Percentiles rank a stretch among this genome's conserved stretches.
Conservation (phyloP, 2,113 vertebrate species). For the Garra rufa region DNA sequence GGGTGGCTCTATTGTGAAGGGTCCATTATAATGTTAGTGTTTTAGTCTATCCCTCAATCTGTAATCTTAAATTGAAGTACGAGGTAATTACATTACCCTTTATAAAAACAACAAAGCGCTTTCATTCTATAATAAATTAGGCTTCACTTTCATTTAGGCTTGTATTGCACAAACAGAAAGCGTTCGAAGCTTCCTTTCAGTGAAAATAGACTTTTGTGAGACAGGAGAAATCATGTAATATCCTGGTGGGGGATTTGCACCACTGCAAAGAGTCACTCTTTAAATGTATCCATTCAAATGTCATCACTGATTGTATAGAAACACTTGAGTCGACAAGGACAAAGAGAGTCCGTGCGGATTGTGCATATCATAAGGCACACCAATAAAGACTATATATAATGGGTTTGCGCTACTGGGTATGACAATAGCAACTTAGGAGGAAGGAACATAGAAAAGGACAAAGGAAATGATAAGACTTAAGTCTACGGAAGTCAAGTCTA, state of each 20-base stretch:
- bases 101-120: slow-evolving; percentile 50
- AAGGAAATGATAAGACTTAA: neutral
- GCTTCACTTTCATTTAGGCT: slow-evolving; percentile 30
- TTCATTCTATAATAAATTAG: slow-evolving; percentile 54
- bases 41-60: slow-evolving; percentile 2
- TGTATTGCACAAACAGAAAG: slow-evolving; percentile 8
- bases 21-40: neutral
- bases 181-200: slow-evolving; percentile 30
- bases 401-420: neutral
- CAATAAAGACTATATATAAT: neutral
- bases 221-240: slow-evolving; percentile 21
- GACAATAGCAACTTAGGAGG: neutral
- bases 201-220: slow-evolving; percentile 28
- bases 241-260: slow-evolving; percentile 7
- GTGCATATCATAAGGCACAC: neutral
- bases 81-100: slow-evolving; percentile 60
- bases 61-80: slow-evolving; percentile 39
- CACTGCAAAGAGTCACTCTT: slow-evolving; percentile 31
- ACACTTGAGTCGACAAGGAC: slow-evolving; percentile 15
- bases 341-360: neutral
- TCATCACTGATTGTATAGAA: slow-evolving; percentile 33
- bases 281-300: slow-evolving; percentile 37
- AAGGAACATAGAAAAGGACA: neutral
- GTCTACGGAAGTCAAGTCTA: neutral
- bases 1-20: slow-evolving; percentile 14